Percentiles rank a stretch among this genome's conserved stretches.
These are phyloP conservation scores for Carassius carassius DNA, from an alignment of 2,113 vertebrate genomes.

Conservation along the genomic window DNA sequence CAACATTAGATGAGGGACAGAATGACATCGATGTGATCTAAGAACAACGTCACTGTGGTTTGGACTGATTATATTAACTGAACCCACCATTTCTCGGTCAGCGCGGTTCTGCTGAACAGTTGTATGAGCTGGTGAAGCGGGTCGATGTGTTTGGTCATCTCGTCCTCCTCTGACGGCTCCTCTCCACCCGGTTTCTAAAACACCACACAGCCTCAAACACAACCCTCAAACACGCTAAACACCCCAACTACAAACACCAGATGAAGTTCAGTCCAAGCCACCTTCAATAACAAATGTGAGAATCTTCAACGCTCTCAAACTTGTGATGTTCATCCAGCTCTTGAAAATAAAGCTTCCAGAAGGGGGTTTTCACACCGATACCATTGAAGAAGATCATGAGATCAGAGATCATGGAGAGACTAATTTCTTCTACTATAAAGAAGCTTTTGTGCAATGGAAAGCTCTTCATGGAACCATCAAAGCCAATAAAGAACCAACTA, in stretches of 20 bases:
- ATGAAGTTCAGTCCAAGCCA: background rate
- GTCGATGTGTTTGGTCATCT: constrained; percentile 83
- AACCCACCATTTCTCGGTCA: constrained; percentile 94
- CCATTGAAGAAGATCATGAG: too few relatives aligned
- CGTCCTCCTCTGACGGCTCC: constrained; percentile 85
- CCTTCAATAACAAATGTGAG: background rate
- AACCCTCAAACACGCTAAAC: background rate
- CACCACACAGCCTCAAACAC: background rate
- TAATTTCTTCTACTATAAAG: too few relatives aligned
- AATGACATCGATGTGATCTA: too few relatives aligned
- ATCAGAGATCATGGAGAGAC: too few relatives aligned
- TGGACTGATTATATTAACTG: background rate
- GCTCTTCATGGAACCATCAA: too few relatives aligned
- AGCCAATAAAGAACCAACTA: too few relatives aligned
- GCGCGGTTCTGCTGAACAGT: constrained; percentile 92
- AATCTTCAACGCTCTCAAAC: background rate
- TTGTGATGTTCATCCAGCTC: background rate
- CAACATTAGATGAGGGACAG: background rate
- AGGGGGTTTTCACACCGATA: too few relatives aligned
- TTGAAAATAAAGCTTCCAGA: too few relatives aligned
- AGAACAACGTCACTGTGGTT: background rate
- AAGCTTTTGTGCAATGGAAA: too few relatives aligned
- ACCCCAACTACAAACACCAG: too few relatives aligned
- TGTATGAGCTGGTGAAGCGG: constrained; percentile 95
- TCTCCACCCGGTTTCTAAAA: constrained; percentile 86